phyloP scores from a whole-genome alignment of 2,113 vertebrate genomes.

The Atrichornis clamosus region DNA sequence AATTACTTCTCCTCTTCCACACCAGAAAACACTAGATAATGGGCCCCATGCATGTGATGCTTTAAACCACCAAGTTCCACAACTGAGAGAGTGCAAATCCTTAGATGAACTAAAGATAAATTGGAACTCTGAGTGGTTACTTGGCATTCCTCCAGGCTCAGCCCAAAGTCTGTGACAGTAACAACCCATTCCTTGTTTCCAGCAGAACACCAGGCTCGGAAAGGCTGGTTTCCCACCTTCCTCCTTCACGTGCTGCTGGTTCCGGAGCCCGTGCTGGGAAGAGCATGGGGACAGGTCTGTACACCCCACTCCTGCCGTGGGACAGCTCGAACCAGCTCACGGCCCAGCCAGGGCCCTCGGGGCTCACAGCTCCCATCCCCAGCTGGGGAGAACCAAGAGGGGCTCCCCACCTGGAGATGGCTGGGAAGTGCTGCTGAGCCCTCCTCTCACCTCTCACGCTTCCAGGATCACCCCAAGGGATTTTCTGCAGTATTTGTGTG shows the following conservation, averaged over 20 bases:
- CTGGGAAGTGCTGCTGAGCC: background rate
- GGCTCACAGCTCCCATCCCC: background rate
- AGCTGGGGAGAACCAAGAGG: background rate
- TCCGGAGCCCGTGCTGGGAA: background rate
- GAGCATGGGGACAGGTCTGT: rapidly evolving
- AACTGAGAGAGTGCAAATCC: background rate
- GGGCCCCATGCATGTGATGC: background rate
- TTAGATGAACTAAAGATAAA: background rate
- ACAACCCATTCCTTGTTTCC: background rate
- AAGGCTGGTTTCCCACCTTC: background rate
- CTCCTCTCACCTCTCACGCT: background rate
- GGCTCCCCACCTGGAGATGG: background rate
- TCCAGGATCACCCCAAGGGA: background rate
- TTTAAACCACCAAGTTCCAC: background rate
- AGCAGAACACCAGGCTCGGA: background rate
- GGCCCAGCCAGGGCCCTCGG: rapidly evolving
- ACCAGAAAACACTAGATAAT: constrained; percentile 29
- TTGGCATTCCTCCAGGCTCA: background rate
- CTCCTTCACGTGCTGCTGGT: background rate
- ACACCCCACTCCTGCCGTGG: rapidly evolving
- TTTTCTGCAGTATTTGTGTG: background rate
- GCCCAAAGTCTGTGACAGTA: background rate
- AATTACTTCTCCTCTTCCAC: constrained; percentile 38
- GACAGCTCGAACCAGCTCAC: rapidly evolving
- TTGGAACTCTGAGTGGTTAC: background rate